Evolutionary conservation across 1,140 invertebrate genomes (phyloP).

Genomic region (Adoxophyes honmai): DNA sequence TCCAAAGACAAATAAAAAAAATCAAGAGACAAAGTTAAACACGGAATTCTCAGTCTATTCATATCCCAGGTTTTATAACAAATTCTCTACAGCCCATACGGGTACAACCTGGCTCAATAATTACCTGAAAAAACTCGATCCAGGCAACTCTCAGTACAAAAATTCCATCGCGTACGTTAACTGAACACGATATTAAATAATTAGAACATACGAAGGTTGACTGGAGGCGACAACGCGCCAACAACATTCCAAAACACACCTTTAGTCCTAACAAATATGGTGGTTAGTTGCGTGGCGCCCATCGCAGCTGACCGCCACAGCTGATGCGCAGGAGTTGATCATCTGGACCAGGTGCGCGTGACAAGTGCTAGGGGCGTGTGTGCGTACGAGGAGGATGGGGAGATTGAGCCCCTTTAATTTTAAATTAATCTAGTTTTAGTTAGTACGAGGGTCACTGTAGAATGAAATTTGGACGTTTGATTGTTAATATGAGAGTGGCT

Average conservation of each 20-base stretch:
- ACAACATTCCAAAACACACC: not conserved
- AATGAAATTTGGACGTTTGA: too few species aligned
- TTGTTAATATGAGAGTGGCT: too few species aligned
- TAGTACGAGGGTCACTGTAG: too few species aligned
- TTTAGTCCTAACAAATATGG: not conserved
- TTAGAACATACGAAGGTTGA: constrained; percentile 2
- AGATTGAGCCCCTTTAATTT: too few species aligned
- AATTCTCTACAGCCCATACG: too few species aligned
- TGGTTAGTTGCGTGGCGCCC: constrained; percentile 6
- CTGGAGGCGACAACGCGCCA: not conserved
- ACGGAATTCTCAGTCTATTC: too few species aligned
- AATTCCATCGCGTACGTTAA: constrained; percentile 11
- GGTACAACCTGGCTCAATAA: too few species aligned
- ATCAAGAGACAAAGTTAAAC: too few species aligned
- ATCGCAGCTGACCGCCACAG: constrained; percentile 14
- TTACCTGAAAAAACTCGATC: not conserved
- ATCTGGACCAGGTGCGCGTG: constrained; percentile 31
- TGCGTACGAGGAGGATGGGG: constrained; percentile 11
- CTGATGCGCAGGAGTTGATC: constrained; percentile 12
- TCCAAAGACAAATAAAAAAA: too few species aligned
- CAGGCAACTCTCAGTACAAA: not conserved
- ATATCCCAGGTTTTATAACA: too few species aligned
- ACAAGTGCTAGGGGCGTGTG: constrained; percentile 26
- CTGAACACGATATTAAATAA: constrained; percentile 5
- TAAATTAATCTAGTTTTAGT: too few species aligned